These are phyloP conservation scores for Pachliopta kotzebuea DNA, from an alignment of 2,888 invertebrate genomes.

Conservation along the genomic window DNA sequence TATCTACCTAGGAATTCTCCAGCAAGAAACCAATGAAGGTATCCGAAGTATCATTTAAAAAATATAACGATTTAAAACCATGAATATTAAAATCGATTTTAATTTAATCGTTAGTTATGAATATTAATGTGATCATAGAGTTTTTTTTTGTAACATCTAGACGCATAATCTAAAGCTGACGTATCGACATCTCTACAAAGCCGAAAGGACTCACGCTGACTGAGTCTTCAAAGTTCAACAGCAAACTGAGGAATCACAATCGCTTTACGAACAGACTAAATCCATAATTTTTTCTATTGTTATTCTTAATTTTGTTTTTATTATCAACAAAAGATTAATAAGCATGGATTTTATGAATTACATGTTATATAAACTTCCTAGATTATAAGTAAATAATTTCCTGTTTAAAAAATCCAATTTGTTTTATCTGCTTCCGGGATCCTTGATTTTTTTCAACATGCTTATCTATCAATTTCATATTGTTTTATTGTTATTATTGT, in stretches of 20 bases:
- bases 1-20: too few species aligned
- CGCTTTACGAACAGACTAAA: slow-evolving; percentile 63
- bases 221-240: slow-evolving; percentile 50
- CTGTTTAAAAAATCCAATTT: too few species aligned
- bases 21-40: too few species aligned
- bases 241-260: slow-evolving; percentile 61
- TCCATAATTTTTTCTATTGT: slow-evolving; percentile 27
- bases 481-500: too few species aligned
- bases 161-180: slow-evolving; percentile 31
- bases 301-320: not conserved
- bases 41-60: too few species aligned
- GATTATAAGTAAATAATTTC: too few species aligned
- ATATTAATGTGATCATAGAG: not conserved
- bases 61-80: not conserved
- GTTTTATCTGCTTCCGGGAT: too few species aligned
- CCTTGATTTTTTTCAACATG: too few species aligned
- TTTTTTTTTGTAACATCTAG: not conserved
- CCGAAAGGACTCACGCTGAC: slow-evolving; percentile 59
- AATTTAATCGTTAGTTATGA: not conserved
- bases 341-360: too few species aligned
- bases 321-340: not conserved
- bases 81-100: not conserved
- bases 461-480: too few species aligned
- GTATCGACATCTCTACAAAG: slow-evolving; percentile 52
- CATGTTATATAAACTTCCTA: too few species aligned